phyloP scores from a whole-genome alignment of 2,797 vertebrate species.

The Mus minutoides region DNA sequence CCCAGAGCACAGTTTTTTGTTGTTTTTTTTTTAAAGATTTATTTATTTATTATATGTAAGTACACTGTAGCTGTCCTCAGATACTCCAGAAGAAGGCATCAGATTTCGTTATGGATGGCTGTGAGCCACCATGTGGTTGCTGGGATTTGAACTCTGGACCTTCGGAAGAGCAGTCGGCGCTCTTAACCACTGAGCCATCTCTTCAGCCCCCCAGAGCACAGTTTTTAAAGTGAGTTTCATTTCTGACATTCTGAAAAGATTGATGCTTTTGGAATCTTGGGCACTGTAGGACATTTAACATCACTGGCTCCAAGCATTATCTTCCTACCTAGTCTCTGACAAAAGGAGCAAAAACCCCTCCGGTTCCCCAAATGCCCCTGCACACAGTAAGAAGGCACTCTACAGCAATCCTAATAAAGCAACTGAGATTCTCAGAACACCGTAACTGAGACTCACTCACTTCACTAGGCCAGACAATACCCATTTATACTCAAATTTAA shows the following conservation, averaged over 20 bases:
- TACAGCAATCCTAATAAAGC: not conserved
- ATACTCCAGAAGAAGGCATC: too few species aligned
- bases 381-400: not conserved
- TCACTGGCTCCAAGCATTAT: not conserved
- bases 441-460: not conserved
- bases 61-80: too few species aligned
- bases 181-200: too few species aligned
- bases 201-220: not conserved
- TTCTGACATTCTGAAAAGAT: not conserved
- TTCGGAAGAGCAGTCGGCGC: too few species aligned
- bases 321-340: not conserved
- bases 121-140: too few species aligned
- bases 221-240: not conserved
- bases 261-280: not conserved
- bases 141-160: too few species aligned
- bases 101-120: too few species aligned
- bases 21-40: too few species aligned
- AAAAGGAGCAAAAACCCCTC: not conserved
- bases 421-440: not conserved
- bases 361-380: not conserved
- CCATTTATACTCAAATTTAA: not conserved
- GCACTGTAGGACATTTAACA: not conserved
- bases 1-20: too few species aligned
- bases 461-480: not conserved
- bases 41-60: too few species aligned